phyloP scores from a whole-genome alignment of 2,888 invertebrate species.

The Chrysomela aeneicollis region DNA sequence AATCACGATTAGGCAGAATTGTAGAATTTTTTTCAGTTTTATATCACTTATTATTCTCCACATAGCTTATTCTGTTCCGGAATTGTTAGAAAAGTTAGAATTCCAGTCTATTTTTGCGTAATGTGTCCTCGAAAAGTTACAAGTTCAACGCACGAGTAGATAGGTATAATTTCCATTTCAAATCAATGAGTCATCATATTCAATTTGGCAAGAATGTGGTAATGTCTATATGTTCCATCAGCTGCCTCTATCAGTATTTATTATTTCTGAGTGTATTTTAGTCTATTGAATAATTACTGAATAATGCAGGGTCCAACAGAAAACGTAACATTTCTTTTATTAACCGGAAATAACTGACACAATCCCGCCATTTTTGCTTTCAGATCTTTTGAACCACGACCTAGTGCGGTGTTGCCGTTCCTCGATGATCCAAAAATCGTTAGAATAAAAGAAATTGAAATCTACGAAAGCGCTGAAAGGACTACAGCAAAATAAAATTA shows the following conservation, averaged over 20 bases:
- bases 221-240: not conserved
- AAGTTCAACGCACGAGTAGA: too few species aligned
- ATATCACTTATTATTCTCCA: not conserved
- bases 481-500: too few species aligned
- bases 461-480: too few species aligned
- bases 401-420: not conserved
- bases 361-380: not conserved
- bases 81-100: too few species aligned
- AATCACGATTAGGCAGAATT: not conserved
- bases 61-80: not conserved
- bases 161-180: too few species aligned
- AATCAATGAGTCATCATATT: not conserved
- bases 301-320: not conserved
- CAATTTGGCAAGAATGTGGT: not conserved
- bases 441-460: not conserved
- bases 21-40: not conserved
- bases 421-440: not conserved
- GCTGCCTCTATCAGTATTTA: too few species aligned
- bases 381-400: too few species aligned
- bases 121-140: too few species aligned
- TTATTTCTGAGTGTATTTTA: not conserved
- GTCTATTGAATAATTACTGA: not conserved
- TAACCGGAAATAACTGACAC: not conserved
- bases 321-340: not conserved
- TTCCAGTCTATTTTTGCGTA: too few species aligned